Evolutionary conservation across 2,888 invertebrate genomes (phyloP), one percentile per base, ranked within the genome.

Genomic region (Leucophenga montana): DNA sequence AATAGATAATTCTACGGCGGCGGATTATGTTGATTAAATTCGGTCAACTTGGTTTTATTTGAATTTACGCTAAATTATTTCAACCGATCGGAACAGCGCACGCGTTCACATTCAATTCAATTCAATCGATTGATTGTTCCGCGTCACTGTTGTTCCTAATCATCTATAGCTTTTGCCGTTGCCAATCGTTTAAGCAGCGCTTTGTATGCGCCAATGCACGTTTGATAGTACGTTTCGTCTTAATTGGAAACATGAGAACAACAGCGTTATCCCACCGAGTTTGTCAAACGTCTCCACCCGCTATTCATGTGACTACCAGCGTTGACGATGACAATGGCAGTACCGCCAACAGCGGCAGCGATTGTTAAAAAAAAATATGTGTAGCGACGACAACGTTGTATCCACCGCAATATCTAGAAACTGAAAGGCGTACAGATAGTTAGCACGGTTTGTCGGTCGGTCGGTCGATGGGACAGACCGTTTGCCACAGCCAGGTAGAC

Each of bases 211-310:
- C 54, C 11, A 18, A 11, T 54, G 18, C 20, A 54, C 54, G 54
- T 18, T 54, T 54, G 54, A 11, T 54, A 54, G 16, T 54, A 16
- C 11, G 11, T 22, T 39, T 56, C 6, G 18, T 6, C 56, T 56
- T 56, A 56, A 56, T 56, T 56, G 14, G 22, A 56, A 56, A 56
- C 22, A 20, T 56, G 56, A 56, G 56, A 56, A 56, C 11, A 18
- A 56, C 14, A 39, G 39, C 39, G 39, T 39, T 39, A 39, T 39
- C 39, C 39, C 39, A 39, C 39, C 39, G 39, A 39, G 3, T 5
- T 39, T 39, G 39, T 39, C 39, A 39, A 39, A 39, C 39, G 39
- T 39, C 39, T 39, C 11, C 39, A 39, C 39, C 39, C 39, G 39
- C 39, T 11, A 39, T 39, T 39, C 39, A 39, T 39, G 39, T 39